Evolutionary conservation across 2,797 vertebrate species (phyloP).

Genomic region (Protosalanx chinensis): DNA sequence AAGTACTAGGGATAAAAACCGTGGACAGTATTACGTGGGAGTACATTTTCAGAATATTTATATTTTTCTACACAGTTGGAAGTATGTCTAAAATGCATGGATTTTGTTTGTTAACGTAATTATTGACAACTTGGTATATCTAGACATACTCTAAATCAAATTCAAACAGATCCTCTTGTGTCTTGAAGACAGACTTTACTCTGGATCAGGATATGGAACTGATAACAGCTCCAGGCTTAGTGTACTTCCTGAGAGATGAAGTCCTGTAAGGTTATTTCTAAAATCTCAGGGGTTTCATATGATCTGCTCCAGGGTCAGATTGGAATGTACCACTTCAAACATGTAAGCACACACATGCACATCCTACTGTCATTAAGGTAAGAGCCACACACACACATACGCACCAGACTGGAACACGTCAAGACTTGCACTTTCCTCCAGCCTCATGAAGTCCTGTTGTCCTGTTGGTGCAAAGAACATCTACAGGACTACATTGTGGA

Average conservation of each 20-base stretch:
- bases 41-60: no score
- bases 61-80: no score
- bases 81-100: no score
- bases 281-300: constrained; percentile 63
- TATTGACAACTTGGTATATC: constrained; percentile 11
- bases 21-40: no score
- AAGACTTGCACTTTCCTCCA: constrained; percentile 9
- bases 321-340: constrained; percentile 8
- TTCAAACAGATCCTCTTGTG: no score
- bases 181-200: no score
- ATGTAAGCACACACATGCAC: background rate
- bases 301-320: constrained; percentile 42
- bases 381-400: background rate
- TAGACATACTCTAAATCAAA: no score
- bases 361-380: background rate
- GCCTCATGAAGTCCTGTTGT: constrained; percentile 19
- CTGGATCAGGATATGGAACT: background rate
- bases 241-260: constrained; percentile 26
- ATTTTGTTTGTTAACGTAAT: no score
- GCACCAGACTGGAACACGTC: background rate
- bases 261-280: constrained; percentile 21
- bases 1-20: no score
- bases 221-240: constrained; percentile 31
- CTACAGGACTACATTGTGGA: constrained; percentile 45
- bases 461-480: constrained; percentile 34